phyloP scores from a whole-genome alignment of 2,888 invertebrate species.

The Tipula unca region DNA sequence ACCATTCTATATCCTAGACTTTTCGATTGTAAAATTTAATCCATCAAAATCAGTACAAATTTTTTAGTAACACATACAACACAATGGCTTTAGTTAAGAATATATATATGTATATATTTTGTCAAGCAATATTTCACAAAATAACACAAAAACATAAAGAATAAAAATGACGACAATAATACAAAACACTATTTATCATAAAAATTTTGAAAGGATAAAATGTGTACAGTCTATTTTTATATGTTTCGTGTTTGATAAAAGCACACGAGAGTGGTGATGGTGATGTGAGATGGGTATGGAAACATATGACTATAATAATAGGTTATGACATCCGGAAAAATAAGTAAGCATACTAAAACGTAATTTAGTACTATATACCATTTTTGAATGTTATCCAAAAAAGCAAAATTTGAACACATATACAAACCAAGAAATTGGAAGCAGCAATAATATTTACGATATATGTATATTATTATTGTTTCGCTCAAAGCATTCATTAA shows the following conservation, averaged over 20 bases:
- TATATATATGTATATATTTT: not conserved
- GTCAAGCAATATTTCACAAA: not conserved
- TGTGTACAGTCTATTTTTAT: constrained; percentile 8
- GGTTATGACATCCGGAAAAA: not conserved
- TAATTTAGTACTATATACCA: not conserved
- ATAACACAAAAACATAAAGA: not conserved
- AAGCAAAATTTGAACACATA: not conserved
- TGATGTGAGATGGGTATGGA: not conserved
- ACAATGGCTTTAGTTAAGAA: not conserved
- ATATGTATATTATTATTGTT: not conserved
- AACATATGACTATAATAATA: not conserved
- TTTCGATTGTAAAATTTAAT: constrained; percentile 14
- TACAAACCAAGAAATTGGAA: not conserved
- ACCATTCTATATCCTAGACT: not conserved
- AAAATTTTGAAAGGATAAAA: not conserved
- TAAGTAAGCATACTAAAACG: not conserved
- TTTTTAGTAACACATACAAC: not conserved
- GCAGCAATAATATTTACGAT: not conserved
- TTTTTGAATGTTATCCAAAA: not conserved
- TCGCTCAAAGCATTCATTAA: not conserved
- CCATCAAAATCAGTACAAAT: constrained; percentile 8
- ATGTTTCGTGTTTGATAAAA: not conserved
- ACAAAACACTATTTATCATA: constrained; percentile 14
- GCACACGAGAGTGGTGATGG: not conserved
- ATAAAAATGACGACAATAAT: not conserved